Evolutionary conservation across 1,140 invertebrate genomes (phyloP).

Genomic region (Notospermus geniculatus): DNA sequence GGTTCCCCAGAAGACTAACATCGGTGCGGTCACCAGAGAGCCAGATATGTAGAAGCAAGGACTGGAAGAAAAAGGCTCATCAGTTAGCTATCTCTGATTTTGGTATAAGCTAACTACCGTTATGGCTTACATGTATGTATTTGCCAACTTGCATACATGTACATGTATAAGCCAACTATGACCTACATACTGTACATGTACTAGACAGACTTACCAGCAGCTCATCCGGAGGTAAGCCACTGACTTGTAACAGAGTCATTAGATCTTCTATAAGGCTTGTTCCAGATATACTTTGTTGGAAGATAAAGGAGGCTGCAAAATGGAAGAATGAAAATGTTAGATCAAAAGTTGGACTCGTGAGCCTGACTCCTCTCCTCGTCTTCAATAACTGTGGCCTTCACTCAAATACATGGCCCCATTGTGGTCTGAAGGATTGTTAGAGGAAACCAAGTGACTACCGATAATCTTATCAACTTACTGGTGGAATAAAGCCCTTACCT

Average conservation of each 20-base stretch:
- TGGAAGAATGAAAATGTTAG: conserved; percentile 6
- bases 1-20: conserved; percentile 19
- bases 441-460: too few relatives aligned
- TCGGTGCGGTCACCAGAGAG: conserved; percentile 28
- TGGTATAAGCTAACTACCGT: too few relatives aligned
- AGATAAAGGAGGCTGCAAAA: conserved; percentile 39
- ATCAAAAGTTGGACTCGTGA: too few relatives aligned
- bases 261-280: conserved; percentile 28
- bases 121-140: too few relatives aligned
- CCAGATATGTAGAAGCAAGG: conserved; percentile 36
- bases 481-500: too few relatives aligned
- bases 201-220: conserved; percentile 36
- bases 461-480: too few relatives aligned
- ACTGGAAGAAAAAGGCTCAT: too few relatives aligned
- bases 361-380: too few relatives aligned
- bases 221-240: conserved; percentile 43
- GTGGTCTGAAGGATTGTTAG: too few relatives aligned
- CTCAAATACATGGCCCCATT: too few relatives aligned
- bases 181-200: background rate
- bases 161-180: background rate
- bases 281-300: conserved; percentile 29
- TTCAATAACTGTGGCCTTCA: too few relatives aligned
- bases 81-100: too few relatives aligned
- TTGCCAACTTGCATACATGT: background rate
- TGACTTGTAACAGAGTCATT: conserved; percentile 36